These are phyloP conservation scores for Olivierus martensii DNA, from an alignment of 1,140 invertebrate genomes.

Conservation along the genomic window DNA sequence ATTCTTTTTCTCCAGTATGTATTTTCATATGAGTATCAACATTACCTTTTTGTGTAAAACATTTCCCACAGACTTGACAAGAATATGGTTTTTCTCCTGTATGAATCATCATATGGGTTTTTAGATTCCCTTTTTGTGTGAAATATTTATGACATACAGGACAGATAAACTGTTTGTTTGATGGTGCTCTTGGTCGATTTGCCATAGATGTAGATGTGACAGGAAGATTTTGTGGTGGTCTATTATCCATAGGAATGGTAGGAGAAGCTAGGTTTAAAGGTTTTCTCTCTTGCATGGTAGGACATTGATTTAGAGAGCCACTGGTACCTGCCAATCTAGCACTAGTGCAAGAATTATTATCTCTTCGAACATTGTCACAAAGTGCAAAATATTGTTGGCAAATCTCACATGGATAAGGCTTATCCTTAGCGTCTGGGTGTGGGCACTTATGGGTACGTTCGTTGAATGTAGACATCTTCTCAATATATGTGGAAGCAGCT, in stretches of 20 bases:
- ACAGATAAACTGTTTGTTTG: constrained; percentile 22
- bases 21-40: constrained; percentile 33
- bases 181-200: constrained; percentile 4
- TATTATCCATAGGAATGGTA: constrained; percentile 1
- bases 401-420: constrained; percentile 19
- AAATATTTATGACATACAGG: constrained; percentile 20
- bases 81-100: constrained; percentile 36
- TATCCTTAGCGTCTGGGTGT: constrained; percentile 18
- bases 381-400: constrained; percentile 18
- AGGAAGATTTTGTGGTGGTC: not conserved
- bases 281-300: constrained; percentile 7
- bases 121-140: constrained; percentile 29
- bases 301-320: constrained; percentile 3
- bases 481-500: constrained; percentile 21
- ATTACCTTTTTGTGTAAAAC: constrained; percentile 35
- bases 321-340: constrained; percentile 2
- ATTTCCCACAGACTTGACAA: constrained; percentile 39
- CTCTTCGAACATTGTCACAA: constrained; percentile 8
- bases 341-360: constrained; percentile 2
- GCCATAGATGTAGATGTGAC: not conserved
- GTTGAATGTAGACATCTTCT: constrained; percentile 18
- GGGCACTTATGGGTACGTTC: constrained; percentile 18
- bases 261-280: constrained; percentile 12
- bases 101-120: constrained; percentile 39
- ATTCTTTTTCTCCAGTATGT: constrained; percentile 32